phyloP scores from a whole-genome alignment of 2,797 vertebrate species.

The Danio tinwini region DNA sequence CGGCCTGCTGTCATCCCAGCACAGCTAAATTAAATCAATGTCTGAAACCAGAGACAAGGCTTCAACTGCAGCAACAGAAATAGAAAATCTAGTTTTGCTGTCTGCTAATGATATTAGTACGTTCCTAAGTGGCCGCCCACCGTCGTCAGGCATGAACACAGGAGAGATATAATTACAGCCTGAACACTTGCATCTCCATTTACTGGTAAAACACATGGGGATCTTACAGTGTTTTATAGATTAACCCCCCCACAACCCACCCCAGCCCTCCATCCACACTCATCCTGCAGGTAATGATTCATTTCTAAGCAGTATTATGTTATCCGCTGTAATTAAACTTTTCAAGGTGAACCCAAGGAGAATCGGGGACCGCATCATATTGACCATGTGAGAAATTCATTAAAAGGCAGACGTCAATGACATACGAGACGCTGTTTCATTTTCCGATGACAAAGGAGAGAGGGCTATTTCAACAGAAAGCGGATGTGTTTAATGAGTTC shows the following conservation, averaged over 20 bases:
- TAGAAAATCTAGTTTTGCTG: conserved; percentile 84
- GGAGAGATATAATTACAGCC: conserved; percentile 80
- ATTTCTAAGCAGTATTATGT: conserved; percentile 71
- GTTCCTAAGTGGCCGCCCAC: conserved; percentile 78
- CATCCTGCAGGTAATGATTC: conserved; percentile 71
- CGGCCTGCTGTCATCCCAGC: conserved; percentile 81
- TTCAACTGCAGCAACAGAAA: conserved; percentile 86
- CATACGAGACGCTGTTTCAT: conserved; percentile 74
- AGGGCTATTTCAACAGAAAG: conserved; percentile 54
- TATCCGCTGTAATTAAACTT: conserved; percentile 80
- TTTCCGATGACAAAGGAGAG: conserved; percentile 67
- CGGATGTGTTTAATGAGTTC: conserved; percentile 52
- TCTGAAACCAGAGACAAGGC: conserved; percentile 85
- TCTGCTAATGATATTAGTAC: conserved; percentile 84
- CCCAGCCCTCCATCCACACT: conserved; percentile 38
- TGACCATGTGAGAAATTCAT: conserved; percentile 79
- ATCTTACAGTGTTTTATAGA: conserved; percentile 73
- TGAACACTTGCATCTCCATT: conserved; percentile 77
- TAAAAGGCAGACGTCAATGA: conserved; percentile 73
- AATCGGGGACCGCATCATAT: conserved; percentile 77
- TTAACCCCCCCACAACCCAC: conserved; percentile 56
- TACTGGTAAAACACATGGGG: conserved; percentile 78
- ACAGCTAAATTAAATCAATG: conserved; percentile 84
- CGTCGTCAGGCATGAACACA: conserved; percentile 76
- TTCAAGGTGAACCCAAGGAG: conserved; percentile 81